Evolutionary conservation across 2,797 vertebrate genomes (phyloP).

Genomic region (Oryzias sinensis): DNA sequence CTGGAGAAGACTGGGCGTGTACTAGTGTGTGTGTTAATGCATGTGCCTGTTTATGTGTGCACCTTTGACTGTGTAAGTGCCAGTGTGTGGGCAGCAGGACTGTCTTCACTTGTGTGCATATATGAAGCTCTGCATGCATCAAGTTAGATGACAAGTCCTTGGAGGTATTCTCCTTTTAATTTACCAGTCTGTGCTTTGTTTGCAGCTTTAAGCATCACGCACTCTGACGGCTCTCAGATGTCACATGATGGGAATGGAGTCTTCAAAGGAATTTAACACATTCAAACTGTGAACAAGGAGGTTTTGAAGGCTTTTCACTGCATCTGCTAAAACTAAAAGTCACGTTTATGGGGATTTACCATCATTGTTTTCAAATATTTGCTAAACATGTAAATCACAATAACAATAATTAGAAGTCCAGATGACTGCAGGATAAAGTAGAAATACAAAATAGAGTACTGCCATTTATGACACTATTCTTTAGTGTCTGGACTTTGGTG

Average conservation of each 20-base stretch:
- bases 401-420: too few relatives aligned
- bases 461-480: too few relatives aligned
- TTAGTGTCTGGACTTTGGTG: too few relatives aligned
- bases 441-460: too few relatives aligned
- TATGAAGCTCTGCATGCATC: background rate
- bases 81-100: slow-evolving; percentile 61
- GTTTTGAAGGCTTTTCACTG: too few relatives aligned
- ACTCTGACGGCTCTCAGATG: background rate
- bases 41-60: slow-evolving; percentile 30
- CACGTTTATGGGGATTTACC: too few relatives aligned
- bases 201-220: background rate
- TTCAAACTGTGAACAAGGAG: background rate
- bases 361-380: too few relatives aligned
- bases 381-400: too few relatives aligned
- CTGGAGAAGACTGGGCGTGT: slow-evolving; percentile 57
- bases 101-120: slow-evolving; percentile 44
- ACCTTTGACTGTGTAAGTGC: slow-evolving; percentile 37
- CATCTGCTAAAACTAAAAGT: too few relatives aligned
- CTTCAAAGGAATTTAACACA: background rate
- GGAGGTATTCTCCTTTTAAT: slow-evolving; percentile 6
- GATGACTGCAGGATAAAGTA: too few relatives aligned
- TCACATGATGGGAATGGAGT: slow-evolving; percentile 4
- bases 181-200: background rate
- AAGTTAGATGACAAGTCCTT: slow-evolving; percentile 13
- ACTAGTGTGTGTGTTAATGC: slow-evolving; percentile 18